Conservation (phyloP, 2,888 invertebrate genomes). For the Priocnemis perturbator region DNA sequence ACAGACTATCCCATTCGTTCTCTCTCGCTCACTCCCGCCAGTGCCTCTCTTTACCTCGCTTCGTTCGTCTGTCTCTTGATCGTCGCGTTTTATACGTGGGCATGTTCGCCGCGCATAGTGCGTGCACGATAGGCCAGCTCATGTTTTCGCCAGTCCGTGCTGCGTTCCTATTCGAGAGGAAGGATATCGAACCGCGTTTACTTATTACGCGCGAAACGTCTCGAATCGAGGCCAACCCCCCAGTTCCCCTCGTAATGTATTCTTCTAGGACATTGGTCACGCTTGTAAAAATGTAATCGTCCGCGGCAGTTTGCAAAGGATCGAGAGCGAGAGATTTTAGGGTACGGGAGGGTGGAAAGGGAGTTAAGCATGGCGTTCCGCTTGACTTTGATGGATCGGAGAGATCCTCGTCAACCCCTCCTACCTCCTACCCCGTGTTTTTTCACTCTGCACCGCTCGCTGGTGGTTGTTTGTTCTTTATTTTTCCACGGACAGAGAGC, state of each 20-base stretch:
- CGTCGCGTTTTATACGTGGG: too few relatives aligned
- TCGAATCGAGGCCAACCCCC: too few relatives aligned
- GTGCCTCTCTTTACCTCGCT: too few relatives aligned
- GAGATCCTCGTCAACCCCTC: conserved; percentile 61
- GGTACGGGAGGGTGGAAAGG: conserved; percentile 18
- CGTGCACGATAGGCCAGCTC: too few relatives aligned
- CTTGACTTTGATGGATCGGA: conserved; percentile 74
- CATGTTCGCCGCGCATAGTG: too few relatives aligned
- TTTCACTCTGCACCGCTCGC: conserved; percentile 22
- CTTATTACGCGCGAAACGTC: too few relatives aligned
- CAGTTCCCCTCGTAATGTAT: conserved; percentile 58
- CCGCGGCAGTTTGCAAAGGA: not conserved
- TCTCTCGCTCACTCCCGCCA: too few relatives aligned
- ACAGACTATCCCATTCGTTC: not conserved
- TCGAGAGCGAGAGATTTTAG: not conserved
- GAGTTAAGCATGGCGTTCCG: conserved; percentile 44
- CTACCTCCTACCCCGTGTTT: conserved; percentile 42
- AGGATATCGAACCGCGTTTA: not conserved
- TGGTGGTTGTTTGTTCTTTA: conserved; percentile 68
- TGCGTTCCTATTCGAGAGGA: not conserved
- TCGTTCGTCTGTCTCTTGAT: too few relatives aligned
- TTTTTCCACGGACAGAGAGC: conserved; percentile 64
- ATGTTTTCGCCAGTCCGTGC: not conserved
- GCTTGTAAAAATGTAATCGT: conserved; percentile 64
- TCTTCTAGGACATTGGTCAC: conserved; percentile 71